Percentiles rank a stretch among this genome's conserved stretches.
Evolutionary conservation across 1,140 invertebrate species (phyloP).

Genomic region (Ridgeia piscesae): DNA sequence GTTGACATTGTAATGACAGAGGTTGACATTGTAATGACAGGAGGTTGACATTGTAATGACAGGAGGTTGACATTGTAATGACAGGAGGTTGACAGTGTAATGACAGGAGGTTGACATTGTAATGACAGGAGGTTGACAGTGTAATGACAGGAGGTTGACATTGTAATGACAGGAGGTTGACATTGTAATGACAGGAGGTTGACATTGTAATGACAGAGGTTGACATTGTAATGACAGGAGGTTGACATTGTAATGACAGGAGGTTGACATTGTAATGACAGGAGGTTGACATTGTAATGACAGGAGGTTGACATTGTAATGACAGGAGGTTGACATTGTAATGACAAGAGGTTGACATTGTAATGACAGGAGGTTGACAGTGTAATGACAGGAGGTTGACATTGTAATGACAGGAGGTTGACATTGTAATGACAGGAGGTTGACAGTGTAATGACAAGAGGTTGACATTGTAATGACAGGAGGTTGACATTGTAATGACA

Average conservation of each 20-base stretch:
- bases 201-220: conserved; percentile 35
- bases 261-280: background rate
- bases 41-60: conserved; percentile 15
- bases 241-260: conserved; percentile 34
- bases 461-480: background rate
- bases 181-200: background rate
- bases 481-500: conserved; percentile 25
- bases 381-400: conserved; percentile 36
- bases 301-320: conserved; percentile 33
- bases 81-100: conserved; percentile 33
- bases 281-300: background rate
- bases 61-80: conserved; percentile 1
- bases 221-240: background rate
- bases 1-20: background rate
- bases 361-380: background rate
- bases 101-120: background rate
- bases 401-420: background rate
- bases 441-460: too few relatives aligned
- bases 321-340: background rate
- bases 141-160: background rate
- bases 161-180: conserved; percentile 36
- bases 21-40: conserved; percentile 31
- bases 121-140: conserved; percentile 35
- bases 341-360: conserved; percentile 34
- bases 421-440: conserved; percentile 36